Evolutionary conservation across 2,888 invertebrate species (phyloP).

Genomic region (Coenonympha arcania): DNA sequence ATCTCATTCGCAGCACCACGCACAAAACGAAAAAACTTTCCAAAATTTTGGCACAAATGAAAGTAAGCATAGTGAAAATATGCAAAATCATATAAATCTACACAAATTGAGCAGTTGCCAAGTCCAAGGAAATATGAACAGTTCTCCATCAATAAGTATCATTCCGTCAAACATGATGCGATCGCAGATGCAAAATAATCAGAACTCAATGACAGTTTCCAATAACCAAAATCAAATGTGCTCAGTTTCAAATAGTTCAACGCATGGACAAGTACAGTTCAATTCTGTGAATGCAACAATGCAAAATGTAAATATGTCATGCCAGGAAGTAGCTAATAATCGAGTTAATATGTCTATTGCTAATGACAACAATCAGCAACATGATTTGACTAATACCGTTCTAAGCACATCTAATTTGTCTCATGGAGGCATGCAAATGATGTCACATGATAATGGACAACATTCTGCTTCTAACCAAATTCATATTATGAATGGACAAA

Average conservation of each 20-base stretch:
- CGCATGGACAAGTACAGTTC: constrained; percentile 60
- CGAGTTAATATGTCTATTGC: constrained; percentile 52
- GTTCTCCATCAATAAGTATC: constrained; percentile 59
- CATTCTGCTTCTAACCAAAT: constrained; percentile 58
- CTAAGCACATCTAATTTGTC: constrained; percentile 47
- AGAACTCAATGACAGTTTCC: constrained; percentile 49
- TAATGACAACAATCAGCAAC: constrained; percentile 51
- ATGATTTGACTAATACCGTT: constrained; percentile 44
- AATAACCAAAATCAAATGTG: constrained; percentile 66
- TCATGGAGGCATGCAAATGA: constrained; percentile 59
- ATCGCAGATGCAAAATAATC: constrained; percentile 53
- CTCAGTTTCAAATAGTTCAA: constrained; percentile 49
- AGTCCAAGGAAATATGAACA: constrained; percentile 53
- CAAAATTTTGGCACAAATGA: constrained; percentile 61
- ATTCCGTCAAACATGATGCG: constrained; percentile 63
- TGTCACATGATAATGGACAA: constrained; percentile 57
- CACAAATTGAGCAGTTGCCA: constrained; percentile 67
- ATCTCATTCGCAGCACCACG: constrained; percentile 63
- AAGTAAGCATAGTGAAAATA: constrained; percentile 53
- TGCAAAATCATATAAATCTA: constrained; percentile 55
- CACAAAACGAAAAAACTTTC: constrained; percentile 62
- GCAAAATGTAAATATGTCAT: constrained; percentile 61
- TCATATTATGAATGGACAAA: constrained; percentile 69
- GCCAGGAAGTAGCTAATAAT: constrained; percentile 58
- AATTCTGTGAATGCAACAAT: constrained; percentile 60